Base-by-base conservation (phyloP, 2,113 vertebrate genomes). In the Salvelinus namaycush region DNA sequence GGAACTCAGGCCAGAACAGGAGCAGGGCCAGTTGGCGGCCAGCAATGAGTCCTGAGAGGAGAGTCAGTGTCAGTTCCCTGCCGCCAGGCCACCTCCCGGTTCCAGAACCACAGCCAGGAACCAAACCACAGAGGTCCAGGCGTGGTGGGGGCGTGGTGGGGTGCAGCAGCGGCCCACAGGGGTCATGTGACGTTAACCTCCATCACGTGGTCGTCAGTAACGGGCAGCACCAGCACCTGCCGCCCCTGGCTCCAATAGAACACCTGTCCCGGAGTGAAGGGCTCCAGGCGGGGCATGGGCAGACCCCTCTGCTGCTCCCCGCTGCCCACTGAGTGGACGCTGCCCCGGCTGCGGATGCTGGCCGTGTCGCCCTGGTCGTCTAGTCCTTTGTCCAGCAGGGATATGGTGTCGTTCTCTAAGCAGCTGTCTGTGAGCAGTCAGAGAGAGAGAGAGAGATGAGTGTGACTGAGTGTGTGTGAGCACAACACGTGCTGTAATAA, bases 141-240 rank as follows among this genome's bases (percentile, higher is more conserved):
- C n/a, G 16, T 54, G 51, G 14, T 18, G 51, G 51, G 51, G 14
- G 29, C 31, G 5, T 5, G 5, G 31, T 5, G 31, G 31, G 5
- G 1, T 6, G 5, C 5, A 1, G 16, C 22, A 49, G 27, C 13
- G 16, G 16, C 6, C 70, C 79, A 14, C 69, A 51, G 5, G 57
- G 73, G 94, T 99, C 98, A 99, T 90, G 98, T 99, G 22, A 96
- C 93, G 0, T 96, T 99, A 87, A 99, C 96, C 89, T 99, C 97
- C 79, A 99, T 93, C 83, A 98, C 95, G 12, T 98, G 98, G 92
- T 99, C 96, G 0, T 99, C 97, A 48, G 93, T 94, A 91, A 95
- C 91, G 78, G 98, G 98, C 82, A 99, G 91, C 85, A 99, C 98
- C 57, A 98, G 92, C 72, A 99, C 92, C 86, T 99, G 98, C 78